These are phyloP conservation scores for Eidolon helvum DNA, from an alignment of 2,113 vertebrate species.

Conservation along the genomic window DNA sequence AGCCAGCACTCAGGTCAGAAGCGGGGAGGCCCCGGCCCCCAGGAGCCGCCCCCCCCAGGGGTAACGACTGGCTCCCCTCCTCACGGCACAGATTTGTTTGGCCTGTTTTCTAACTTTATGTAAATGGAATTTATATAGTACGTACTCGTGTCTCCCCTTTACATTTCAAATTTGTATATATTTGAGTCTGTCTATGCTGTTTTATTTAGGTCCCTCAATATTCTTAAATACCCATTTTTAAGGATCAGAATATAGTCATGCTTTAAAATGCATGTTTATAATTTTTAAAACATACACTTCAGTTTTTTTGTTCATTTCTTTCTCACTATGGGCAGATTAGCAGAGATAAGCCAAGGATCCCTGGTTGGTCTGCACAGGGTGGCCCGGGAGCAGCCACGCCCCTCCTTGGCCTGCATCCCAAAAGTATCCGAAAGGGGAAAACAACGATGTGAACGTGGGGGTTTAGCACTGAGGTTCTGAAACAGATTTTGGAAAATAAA, in stretches of 20 bases:
- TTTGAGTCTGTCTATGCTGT: neutral
- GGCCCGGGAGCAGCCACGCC: accelerated
- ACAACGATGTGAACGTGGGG: neutral
- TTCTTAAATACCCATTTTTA: neutral
- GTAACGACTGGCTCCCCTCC: neutral
- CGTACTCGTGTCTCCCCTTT: neutral
- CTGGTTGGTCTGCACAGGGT: neutral
- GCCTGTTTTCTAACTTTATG: neutral
- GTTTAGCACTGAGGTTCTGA: neutral
- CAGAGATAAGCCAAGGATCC: neutral
- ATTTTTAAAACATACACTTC: neutral
- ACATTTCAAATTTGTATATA: neutral
- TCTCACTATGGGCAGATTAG: neutral
- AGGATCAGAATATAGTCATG: neutral
- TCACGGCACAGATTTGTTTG: neutral
- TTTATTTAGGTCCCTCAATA: neutral
- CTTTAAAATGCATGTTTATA: neutral
- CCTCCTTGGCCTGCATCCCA: neutral
- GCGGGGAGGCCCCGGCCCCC: too few species aligned
- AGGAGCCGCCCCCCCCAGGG: neutral
- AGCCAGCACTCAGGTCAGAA: too few species aligned
- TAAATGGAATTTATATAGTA: neutral
- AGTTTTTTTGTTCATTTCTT: neutral
- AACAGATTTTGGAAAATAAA: neutral
- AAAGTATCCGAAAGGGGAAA: neutral